phyloP scores from a whole-genome alignment of 2,888 invertebrate species.

The Galeopsomyia nigrocyanea region DNA sequence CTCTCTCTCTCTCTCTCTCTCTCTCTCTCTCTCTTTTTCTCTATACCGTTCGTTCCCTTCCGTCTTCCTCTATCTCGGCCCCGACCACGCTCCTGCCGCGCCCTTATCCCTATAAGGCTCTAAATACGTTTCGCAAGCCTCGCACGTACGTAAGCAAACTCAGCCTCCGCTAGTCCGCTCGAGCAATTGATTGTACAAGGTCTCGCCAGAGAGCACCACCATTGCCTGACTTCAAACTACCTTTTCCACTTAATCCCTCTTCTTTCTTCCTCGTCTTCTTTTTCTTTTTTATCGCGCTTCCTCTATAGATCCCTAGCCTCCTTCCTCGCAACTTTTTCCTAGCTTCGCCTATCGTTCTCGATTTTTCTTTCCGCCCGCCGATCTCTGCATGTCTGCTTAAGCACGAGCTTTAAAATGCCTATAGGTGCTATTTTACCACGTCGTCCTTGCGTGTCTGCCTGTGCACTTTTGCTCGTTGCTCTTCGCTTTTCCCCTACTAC shows the following conservation, averaged over 20 bases:
- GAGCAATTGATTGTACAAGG: constrained; percentile 64
- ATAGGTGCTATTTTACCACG: too few relatives aligned
- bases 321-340: too few relatives aligned
- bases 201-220: constrained; percentile 64
- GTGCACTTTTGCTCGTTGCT: too few relatives aligned
- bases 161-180: constrained; percentile 37
- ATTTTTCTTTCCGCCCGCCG: too few relatives aligned
- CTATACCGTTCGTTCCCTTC: too few relatives aligned
- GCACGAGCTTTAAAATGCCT: too few relatives aligned
- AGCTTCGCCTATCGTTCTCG: too few relatives aligned
- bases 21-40: constrained; percentile 29
- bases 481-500: too few relatives aligned
- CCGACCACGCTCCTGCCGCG: constrained; percentile 63
- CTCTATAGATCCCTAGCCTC: too few relatives aligned
- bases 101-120: constrained; percentile 65
- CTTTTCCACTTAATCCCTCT: constrained; percentile 36
- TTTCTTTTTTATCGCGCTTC: too few relatives aligned
- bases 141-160: neutral
- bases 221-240: constrained; percentile 44
- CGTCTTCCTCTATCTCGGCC: constrained; percentile 30
- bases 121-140: constrained; percentile 60
- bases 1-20: constrained; percentile 12
- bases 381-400: too few relatives aligned
- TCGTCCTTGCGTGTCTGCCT: too few relatives aligned
- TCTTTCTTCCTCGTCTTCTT: neutral